These are phyloP conservation scores for Stigmatopora nigra DNA, from an alignment of 2,113 vertebrate species.

Conservation along the genomic window DNA sequence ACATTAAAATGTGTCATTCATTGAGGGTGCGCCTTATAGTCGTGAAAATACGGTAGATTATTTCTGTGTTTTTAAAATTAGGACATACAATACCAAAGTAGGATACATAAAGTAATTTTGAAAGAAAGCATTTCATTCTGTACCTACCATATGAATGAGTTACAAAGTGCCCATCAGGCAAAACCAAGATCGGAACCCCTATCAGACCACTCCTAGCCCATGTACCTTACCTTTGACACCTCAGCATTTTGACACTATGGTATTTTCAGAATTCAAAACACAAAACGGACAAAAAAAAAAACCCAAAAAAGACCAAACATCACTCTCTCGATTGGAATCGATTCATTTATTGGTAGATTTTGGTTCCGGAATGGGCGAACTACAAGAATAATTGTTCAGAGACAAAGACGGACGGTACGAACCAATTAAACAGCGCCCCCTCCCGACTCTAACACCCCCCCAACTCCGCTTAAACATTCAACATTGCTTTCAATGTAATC, in stretches of 20 bases:
- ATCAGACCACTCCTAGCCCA: no score
- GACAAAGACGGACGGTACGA: constrained; percentile 31
- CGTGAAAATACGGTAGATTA: no score
- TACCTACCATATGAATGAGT: no score
- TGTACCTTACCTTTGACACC: no score
- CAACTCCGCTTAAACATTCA: constrained; percentile 14
- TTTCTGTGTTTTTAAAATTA: no score
- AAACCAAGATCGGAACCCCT: no score
- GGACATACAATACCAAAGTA: no score
- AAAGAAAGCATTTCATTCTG: no score
- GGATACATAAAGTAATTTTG: no score
- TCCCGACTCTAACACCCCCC: constrained; percentile 8
- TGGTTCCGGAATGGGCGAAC: constrained; percentile 46
- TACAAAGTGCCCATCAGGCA: no score
- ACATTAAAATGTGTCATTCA: no score
- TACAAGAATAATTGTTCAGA: constrained; percentile 41
- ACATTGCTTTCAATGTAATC: constrained; percentile 9
- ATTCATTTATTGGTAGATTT: constrained; percentile 57
- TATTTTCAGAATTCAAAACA: constrained; percentile 28
- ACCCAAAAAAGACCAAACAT: constrained; percentile 16
- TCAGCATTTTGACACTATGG: background rate
- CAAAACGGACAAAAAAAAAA: constrained; percentile 14
- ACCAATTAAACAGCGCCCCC: constrained; percentile 13
- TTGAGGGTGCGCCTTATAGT: no score
- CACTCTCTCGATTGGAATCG: constrained; percentile 17